Conservation (phyloP, 2,113 vertebrate species). For the Cyprinodon tularosa region DNA sequence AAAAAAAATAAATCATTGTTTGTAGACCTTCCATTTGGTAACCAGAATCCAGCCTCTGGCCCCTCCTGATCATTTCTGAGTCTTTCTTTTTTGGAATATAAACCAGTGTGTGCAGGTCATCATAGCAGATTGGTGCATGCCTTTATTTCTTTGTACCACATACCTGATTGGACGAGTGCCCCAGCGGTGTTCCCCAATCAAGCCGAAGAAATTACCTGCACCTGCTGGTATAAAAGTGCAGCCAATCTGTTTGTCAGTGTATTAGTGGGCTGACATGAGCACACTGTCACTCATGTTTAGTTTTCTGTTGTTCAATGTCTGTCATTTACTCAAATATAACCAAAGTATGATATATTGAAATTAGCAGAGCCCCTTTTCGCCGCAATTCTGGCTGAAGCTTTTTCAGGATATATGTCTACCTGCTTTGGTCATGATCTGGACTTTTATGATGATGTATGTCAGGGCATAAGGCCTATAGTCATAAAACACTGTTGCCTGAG, state of each 20-base stretch:
- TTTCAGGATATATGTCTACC: too few relatives aligned
- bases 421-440: too few relatives aligned
- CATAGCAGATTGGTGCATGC: background rate
- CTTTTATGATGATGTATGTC: too few relatives aligned
- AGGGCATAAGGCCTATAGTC: too few relatives aligned
- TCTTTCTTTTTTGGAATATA: background rate
- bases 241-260: background rate
- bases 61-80: background rate
- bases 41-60: background rate
- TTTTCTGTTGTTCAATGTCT: background rate
- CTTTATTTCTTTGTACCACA: background rate
- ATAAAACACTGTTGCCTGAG: too few relatives aligned
- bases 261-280: background rate
- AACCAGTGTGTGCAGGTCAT: background rate
- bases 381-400: too few relatives aligned
- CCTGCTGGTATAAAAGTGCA: conserved; percentile 3
- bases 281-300: background rate
- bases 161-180: conserved; percentile 6
- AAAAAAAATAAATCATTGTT: background rate
- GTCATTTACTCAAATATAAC: background rate
- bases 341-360: background rate
- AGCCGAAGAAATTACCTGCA: background rate
- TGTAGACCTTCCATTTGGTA: background rate
- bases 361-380: too few relatives aligned
- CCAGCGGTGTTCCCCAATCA: conserved; percentile 1